Base-by-base conservation (phyloP, 2,888 invertebrate genomes). In the Galerucella calmariensis region DNA sequence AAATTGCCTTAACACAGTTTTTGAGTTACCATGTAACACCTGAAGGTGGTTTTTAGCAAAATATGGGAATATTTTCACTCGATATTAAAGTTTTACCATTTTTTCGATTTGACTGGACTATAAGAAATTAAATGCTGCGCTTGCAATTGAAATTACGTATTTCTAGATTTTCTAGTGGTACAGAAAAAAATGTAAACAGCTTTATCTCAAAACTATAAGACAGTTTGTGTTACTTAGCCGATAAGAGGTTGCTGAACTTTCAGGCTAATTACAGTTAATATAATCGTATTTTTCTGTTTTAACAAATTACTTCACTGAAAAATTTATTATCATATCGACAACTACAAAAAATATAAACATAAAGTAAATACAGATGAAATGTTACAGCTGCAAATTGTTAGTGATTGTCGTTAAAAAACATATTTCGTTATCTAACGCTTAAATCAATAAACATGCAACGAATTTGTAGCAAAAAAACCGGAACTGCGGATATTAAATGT, bases 191-290 rank as follows among this genome's bases (percentile, higher is more conserved):
- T 69, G 46, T 69, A 59, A 46, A 69, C 69, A 62, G 44, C 48
- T 69, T 69, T 58, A 56, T 35, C 63, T 53, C 53, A 41, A 70
- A 51, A 53, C n/a, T 56, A 56, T 4, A 20, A 41, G 20, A 44
- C 58, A 62, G 44, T 69, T 63, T 35, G 16, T 58, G 41, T 56
- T 35, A 67, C 46, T 58, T n/a, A 20, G 16, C n/a, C 63, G 68
- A 73, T 73, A 72, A 72, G 67, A 48, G 62, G 72, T 72, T 72
- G 58, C 16, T 72, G 67, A 72, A 72, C 72, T 51, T 67, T 41
- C 20, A 61, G 46, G 27, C 53, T 59, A 67, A 67, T 58, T 66
- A 63, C 16, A 20, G 20, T 10, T 59, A 59, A 14, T 12, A 20
- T n/a, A 56, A 41, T 8, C 35, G 56, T 56, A 56, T 14, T 14